Evolutionary conservation across 2,113 vertebrate species (phyloP).

Genomic region (Podarcis muralis): DNA sequence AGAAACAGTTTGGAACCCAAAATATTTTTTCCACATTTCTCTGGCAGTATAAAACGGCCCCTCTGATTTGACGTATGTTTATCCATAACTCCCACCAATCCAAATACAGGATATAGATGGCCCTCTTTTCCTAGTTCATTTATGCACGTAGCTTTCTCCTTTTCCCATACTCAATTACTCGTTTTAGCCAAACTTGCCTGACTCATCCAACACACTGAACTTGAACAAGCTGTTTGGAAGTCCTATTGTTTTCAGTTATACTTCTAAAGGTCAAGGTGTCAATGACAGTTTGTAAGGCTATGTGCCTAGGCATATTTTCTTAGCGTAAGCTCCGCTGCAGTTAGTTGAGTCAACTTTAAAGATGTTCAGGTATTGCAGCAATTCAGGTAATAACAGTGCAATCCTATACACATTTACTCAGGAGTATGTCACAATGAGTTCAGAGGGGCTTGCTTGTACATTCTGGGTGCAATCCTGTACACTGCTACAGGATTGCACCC

Average conservation of each 20-base stretch:
- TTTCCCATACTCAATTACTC: background rate
- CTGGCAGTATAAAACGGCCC: background rate
- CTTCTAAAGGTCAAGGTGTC: background rate
- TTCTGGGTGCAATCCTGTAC: too few species aligned
- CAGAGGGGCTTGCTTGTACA: background rate
- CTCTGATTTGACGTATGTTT: background rate
- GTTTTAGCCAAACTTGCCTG: background rate
- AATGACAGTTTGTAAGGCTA: background rate
- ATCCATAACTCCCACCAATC: background rate
- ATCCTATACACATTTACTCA: background rate
- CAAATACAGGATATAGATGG: background rate
- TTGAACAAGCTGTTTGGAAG: background rate
- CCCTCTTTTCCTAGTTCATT: background rate
- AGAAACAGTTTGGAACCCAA: background rate
- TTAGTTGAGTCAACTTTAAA: background rate
- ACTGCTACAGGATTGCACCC: too few species aligned
- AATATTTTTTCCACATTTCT: background rate
- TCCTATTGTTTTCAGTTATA: too few species aligned
- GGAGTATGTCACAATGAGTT: background rate
- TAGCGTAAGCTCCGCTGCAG: background rate
- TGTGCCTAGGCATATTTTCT: too few species aligned
- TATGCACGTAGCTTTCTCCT: background rate
- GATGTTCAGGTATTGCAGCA: background rate
- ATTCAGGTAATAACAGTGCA: background rate
- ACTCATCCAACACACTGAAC: background rate